Evolutionary conservation across 2,888 invertebrate species (phyloP).

Genomic region (Phengaris arion): DNA sequence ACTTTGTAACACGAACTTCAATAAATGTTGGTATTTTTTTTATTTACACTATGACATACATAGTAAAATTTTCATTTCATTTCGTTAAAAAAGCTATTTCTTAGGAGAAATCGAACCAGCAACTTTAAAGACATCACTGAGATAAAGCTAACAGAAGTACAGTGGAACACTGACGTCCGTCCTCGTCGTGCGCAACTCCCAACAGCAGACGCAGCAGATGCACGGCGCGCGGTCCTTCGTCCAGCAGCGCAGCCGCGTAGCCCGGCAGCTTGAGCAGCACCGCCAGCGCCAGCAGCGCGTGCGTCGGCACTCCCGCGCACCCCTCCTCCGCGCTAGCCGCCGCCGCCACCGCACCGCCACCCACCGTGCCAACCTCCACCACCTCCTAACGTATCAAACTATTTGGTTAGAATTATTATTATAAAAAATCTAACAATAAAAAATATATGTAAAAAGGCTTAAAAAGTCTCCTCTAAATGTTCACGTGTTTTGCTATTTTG

Average conservation of each 20-base stretch:
- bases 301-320: conserved; percentile 86
- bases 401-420: not conserved
- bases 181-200: conserved; percentile 94
- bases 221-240: conserved; percentile 90
- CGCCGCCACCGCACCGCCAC: conserved; percentile 38
- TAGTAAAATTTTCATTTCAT: no score
- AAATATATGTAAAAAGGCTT: no score
- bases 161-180: conserved; percentile 83
- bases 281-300: conserved; percentile 94
- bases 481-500: no score
- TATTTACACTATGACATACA: no score
- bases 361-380: conserved; percentile 57
- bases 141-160: not conserved
- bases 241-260: conserved; percentile 92
- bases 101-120: no score
- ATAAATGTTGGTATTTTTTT: not conserved
- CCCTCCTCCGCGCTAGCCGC: conserved; percentile 65
- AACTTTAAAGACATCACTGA: no score
- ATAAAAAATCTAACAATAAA: no score
- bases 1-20: not conserved
- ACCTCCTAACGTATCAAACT: conserved; percentile 52
- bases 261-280: conserved; percentile 93
- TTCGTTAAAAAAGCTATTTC: no score
- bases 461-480: no score
- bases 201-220: conserved; percentile 91